Conservation (phyloP, 2,888 invertebrate species). For the Lasioglossum zephyrum region DNA sequence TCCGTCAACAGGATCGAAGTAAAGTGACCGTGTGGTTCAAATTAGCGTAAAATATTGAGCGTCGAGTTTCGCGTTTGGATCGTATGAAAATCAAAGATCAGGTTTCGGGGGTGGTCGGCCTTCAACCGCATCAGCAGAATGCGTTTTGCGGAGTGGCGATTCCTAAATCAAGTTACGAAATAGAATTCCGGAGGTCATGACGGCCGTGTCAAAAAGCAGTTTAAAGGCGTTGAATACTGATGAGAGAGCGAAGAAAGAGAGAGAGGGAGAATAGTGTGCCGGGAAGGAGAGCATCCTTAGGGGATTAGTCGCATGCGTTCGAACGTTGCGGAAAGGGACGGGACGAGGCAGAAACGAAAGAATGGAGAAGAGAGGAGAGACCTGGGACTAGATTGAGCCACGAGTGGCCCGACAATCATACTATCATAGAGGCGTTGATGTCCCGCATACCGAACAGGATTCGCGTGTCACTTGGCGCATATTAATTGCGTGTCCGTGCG, state of each 20-base stretch:
- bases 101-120: not conserved
- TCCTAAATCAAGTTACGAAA: conserved; percentile 72
- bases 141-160: conserved; percentile 49
- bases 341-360: not conserved
- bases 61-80: conserved; percentile 9
- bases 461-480: conserved; percentile 74
- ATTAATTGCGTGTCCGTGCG: conserved; percentile 75
- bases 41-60: conserved; percentile 7
- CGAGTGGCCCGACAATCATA: conserved; percentile 77
- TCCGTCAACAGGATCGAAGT: not conserved
- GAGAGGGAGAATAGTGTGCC: not conserved
- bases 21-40: not conserved
- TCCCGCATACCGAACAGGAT: conserved; percentile 78
- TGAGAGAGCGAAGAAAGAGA: conserved; percentile 46
- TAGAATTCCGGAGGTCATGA: conserved; percentile 68
- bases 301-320: conserved; percentile 72
- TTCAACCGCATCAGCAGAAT: conserved; percentile 39
- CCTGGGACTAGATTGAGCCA: conserved; percentile 68
- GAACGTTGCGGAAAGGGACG: conserved; percentile 45
- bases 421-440: conserved; percentile 78
- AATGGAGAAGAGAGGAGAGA: conserved; percentile 12
- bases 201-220: conserved; percentile 75
- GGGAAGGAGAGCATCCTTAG: conserved; percentile 46
- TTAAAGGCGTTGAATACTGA: conserved; percentile 75
- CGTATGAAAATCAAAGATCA: conserved; percentile 32